Base-by-base conservation (phyloP, 2,113 vertebrate genomes). In the Corynorhinus townsendii region DNA sequence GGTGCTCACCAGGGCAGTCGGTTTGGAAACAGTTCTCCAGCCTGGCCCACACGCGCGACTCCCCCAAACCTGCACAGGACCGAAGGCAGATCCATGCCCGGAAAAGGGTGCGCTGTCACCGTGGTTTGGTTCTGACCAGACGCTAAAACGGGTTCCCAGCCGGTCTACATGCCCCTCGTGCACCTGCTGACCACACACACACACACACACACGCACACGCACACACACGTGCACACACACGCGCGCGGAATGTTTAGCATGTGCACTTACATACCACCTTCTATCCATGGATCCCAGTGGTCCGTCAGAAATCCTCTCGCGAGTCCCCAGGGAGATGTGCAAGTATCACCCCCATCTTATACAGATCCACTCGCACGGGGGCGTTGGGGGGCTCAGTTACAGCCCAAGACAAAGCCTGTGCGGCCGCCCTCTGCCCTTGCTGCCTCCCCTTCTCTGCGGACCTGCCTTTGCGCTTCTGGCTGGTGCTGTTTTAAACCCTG, bases 231-330 rank as follows among this genome's bases (percentile, higher is more conserved):
- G 3, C 54, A 68, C 24, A 38, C 87, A 80, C 68, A 93, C 59
- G 77, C 73, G 85, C 49, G 69, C 24, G 47, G 68, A 3, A 66
- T 66, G 45, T 62, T 91, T 86, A 49, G 47, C 86, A 81, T 76
- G 85, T 95, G 92, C 96, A 95, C 96, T 97, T 93, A 93, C 96
- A 95, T 94, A 95, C 95, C 91, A 86, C 93, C 95, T 95, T 95
- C 85, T 71, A 94, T 93, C 97, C 91, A 93, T 93, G 95, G 90
- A 35, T 97, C 90, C 91, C 89, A 49, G 76, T 12, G 43, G 86
- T 77, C 95, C 38, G 87, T 92, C 84, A 83, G 89, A 73, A 93
- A 86, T 20, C 47, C 33, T 0, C 86, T 76, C 92, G 10, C 75
- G 72, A 56, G 89, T 89, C 45, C 93, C 95, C 91, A 47, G 66